Evolutionary conservation across 2,797 vertebrate species (phyloP), one percentile per base, ranked within the genome.

Genomic region (Intellagama lesueurii): DNA sequence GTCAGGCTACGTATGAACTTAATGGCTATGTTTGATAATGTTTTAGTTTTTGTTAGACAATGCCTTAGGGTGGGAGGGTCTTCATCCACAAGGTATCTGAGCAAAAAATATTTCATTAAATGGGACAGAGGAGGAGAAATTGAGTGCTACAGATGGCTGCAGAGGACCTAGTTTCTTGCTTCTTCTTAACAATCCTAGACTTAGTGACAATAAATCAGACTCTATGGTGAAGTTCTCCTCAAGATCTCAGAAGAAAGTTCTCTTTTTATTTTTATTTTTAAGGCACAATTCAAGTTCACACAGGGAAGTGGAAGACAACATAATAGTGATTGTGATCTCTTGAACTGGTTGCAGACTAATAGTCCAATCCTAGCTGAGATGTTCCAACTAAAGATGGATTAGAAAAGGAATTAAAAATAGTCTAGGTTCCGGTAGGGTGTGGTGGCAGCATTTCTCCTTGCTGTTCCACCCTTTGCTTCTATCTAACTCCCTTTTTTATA

Each of bases 151-250:
- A 94, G 77, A 52, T 91, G 1, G 81, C 75, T 85, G 87, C 87
- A 92, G 87, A 90, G 93, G 68, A 44, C 24, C 90, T 16, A 90
- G 40, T 19, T 88, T 22, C 0, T 86, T 40, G 40, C 11, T 89
- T 87, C 76, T 92, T 89, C 49, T 35, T 90, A 89, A 96, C 94
- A 87, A 78, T n/a, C 85, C 91, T 89, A 91, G n/a, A 77, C 35
- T 90, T 89, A 90, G 92, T 90, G 93, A 60, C 90, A 90, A 92
- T 92, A 93, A 94, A 86, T 77, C 52, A 92, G 93, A 92, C 14
- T 80, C 35, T 90, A 93, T 86, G 11, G 90, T 66, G 70, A 95
- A 94, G 78, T 60, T 91, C 75, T 94, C 95, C 90, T 92, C 68
- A 69, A 24, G 76, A 64, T 78, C 60, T 47, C 40, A 47, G n/a